Evolutionary conservation across 2,888 invertebrate species (phyloP).

Genomic region (Himalopsyche japonica): DNA sequence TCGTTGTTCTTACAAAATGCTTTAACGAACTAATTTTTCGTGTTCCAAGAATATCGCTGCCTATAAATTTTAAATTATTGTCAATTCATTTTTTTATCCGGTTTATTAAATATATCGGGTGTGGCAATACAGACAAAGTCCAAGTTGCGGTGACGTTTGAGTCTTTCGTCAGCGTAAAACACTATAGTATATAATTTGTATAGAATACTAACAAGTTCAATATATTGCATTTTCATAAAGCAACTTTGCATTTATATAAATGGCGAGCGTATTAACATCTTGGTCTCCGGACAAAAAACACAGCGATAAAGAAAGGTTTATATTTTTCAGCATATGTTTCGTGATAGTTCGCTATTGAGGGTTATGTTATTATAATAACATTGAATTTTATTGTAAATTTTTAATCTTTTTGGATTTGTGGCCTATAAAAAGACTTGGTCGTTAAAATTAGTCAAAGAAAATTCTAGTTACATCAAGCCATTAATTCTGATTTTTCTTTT

Average conservation of each 20-base stretch:
- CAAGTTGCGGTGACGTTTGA: neutral
- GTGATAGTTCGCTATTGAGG: neutral
- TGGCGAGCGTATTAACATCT: constrained; percentile 60
- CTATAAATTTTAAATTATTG: no score
- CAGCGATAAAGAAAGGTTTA: constrained; percentile 75
- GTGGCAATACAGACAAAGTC: no score
- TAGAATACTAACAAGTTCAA: neutral
- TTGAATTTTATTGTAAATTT: neutral
- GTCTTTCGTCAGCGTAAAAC: neutral
- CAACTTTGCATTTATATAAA: constrained; percentile 39
- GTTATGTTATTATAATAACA: neutral
- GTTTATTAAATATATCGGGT: no score
- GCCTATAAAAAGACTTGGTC: no score
- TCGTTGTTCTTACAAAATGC: no score
- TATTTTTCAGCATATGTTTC: constrained; percentile 19
- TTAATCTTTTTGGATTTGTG: no score
- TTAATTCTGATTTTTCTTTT: neutral
- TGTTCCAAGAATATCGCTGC: no score
- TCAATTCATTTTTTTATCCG: no score
- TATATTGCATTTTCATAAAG: neutral
- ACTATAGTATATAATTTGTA: no score
- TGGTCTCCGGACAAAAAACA: constrained; percentile 79
- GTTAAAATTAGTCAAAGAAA: no score
- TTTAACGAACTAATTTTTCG: no score
- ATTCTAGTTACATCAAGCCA: no score